phyloP scores from a whole-genome alignment of 2,797 vertebrate species.

The Tolypeutes matacus region DNA sequence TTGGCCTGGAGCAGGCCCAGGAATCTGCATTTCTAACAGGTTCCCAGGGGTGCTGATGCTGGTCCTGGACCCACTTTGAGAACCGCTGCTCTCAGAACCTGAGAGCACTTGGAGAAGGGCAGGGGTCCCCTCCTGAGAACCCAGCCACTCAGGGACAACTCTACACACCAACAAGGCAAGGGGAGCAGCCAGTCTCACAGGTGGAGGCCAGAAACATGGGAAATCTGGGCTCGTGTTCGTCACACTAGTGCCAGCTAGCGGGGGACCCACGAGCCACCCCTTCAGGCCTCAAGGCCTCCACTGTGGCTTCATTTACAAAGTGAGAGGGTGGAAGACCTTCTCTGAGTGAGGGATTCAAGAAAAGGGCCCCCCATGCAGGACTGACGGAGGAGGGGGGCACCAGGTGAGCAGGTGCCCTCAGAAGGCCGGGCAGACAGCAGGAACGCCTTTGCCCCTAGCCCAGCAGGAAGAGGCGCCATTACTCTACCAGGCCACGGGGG shows the following conservation, averaged over 20 bases:
- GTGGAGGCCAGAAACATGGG: background rate
- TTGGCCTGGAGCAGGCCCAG: background rate
- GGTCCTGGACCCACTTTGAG: background rate
- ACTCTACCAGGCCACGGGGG: background rate
- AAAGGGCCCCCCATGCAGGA: background rate
- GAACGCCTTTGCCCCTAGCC: background rate
- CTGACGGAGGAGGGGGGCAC: background rate
- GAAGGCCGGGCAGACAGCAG: background rate
- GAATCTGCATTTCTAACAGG: background rate
- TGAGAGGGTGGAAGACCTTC: background rate
- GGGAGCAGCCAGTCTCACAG: background rate
- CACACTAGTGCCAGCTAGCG: background rate
- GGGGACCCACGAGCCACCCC: background rate
- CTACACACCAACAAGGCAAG: background rate
- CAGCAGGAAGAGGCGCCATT: background rate
- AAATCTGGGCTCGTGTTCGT: background rate
- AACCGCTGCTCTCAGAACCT: background rate
- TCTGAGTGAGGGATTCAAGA: background rate
- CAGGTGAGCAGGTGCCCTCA: background rate
- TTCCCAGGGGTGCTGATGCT: background rate
- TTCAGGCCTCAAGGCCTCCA: background rate
- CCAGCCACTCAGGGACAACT: background rate
- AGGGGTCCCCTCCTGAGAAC: background rate
- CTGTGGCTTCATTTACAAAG: background rate
- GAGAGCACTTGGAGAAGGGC: background rate